Evolutionary conservation across 2,113 vertebrate species (phyloP), one percentile per base, ranked within the genome.

Genomic region (Mustela nigripes): DNA sequence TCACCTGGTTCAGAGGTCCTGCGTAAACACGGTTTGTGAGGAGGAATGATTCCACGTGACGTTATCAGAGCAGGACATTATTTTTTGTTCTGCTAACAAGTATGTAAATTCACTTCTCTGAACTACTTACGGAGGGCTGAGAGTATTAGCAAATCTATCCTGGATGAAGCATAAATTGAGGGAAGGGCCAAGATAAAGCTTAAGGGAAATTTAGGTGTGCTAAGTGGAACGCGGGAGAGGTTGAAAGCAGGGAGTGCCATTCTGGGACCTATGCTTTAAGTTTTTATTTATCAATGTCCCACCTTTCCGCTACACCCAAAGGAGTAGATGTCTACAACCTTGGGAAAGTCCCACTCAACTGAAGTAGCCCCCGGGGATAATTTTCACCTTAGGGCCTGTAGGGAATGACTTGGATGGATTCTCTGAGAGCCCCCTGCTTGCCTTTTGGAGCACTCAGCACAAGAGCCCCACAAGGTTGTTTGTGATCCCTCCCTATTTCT

Each of bases 51-150:
- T 60, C 26, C 53, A 60, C 0, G 1, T 22, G 53, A 73, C 67
- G 45, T 65, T 63, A 82, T n/a, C 91, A 91, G 83, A 73, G 74
- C 10, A 6, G 1, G 45, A 5, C 33, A 19, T 53, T 89, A 60
- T 26, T 74, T 94, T 94, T 79, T 91, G 31, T 94, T 65, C 31
- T 12, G 7, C 39, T 69, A 92, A 60, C 21, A 76, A 67, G 33
- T 76, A 89, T 80, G 83, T 56, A 95, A 95, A 95, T 94, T 81
- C 9, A 76, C 31, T 48, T 81, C 63, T 69, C 94, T 63, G 85
- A 95, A 86, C 71, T 58, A 53, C 28, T 42, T 85, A 87, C 67
- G 2, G 26, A 79, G 16, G 31, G 45, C 19, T 58, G 31, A 39
- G 50, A 87, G 15, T 60, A 65, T 91, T 87, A 88, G 67, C 78